Conservation (phyloP, 2,797 vertebrate genomes). For the Rhinophrynus dorsalis region DNA sequence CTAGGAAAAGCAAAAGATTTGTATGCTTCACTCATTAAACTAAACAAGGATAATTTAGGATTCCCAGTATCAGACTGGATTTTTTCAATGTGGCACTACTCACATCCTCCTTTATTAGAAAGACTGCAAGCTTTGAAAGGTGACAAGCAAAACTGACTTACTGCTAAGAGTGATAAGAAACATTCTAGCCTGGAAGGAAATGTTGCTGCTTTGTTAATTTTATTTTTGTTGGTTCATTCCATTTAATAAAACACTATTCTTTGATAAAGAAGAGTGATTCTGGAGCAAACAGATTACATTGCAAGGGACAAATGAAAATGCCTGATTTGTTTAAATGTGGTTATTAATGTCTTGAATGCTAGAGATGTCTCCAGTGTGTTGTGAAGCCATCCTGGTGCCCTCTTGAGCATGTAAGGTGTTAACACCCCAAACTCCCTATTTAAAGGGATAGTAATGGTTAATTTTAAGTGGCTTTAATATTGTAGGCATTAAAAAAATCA, state of each 20-base stretch:
- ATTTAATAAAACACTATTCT: neutral
- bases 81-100: slow-evolving; percentile 99
- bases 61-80: slow-evolving; percentile 98
- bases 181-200: neutral
- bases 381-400: no score
- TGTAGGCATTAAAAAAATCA: no score
- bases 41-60: slow-evolving; percentile 98
- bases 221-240: neutral
- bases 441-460: no score
- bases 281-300: no score
- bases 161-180: neutral
- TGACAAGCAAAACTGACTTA: slow-evolving; percentile 71
- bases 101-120: slow-evolving; percentile 95
- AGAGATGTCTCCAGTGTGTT: no score
- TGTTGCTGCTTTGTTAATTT: neutral
- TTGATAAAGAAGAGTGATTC: no score
- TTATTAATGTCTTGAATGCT: no score
- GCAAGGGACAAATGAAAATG: no score
- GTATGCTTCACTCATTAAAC: slow-evolving; percentile 95
- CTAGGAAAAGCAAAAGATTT: slow-evolving; percentile 93
- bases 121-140: slow-evolving; percentile 89
- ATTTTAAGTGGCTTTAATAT: no score
- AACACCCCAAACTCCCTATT: no score
- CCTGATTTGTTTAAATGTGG: no score
- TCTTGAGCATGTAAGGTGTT: no score